Base-by-base conservation (phyloP, 2,888 invertebrate species). In the Azorinus chamasolen region DNA sequence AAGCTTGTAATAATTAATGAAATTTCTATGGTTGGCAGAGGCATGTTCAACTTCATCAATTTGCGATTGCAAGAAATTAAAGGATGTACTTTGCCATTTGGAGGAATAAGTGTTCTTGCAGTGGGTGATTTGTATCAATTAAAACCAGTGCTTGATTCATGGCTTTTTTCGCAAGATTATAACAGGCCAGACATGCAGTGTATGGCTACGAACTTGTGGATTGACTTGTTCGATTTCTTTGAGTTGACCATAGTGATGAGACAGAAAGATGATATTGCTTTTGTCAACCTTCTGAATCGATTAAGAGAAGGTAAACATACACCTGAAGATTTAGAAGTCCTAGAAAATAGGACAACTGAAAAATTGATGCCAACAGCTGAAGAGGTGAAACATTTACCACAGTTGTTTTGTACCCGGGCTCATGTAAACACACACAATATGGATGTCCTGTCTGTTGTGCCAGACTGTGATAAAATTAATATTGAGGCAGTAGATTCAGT, bases 21-120 rank as follows among this genome's bases (percentile, higher is more conserved):
- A 63, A 75, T 83, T 10, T 83, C 80, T 12, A 85, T 85, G 85
- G 85, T 85, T 43, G 81, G 83, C 14, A 43, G 58, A 39, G 46
- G 48, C 6, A 80, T 83, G 79, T 77, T 85, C 20, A 69, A 80
- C 46, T 79, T 66, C 55, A 69, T 83, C 0, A 70, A 83, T 72
- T 37, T 66, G 22, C 20, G 84, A 6, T 41, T 84, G 24, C 69
- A 70, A 27, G 69, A 70, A 59, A 45, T 70, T 16, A 70, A 22
- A 45, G 69, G 62, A 2, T 45, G 24, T 10, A 27, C 46, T 5
- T 45, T 48, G 20, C 45, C 61, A 6, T 70, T 70, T 62, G 69
- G 54, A 6, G 41, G 37, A 16, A 16, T 62, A 20, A 54, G 48
- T 48, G 46, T 70, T 37, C 53, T 70, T 24, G 62, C 70, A 18